Percentiles rank a stretch among this genome's conserved stretches.
Conservation (phyloP, 2,113 vertebrate genomes). For the Zosterops pallidus region DNA sequence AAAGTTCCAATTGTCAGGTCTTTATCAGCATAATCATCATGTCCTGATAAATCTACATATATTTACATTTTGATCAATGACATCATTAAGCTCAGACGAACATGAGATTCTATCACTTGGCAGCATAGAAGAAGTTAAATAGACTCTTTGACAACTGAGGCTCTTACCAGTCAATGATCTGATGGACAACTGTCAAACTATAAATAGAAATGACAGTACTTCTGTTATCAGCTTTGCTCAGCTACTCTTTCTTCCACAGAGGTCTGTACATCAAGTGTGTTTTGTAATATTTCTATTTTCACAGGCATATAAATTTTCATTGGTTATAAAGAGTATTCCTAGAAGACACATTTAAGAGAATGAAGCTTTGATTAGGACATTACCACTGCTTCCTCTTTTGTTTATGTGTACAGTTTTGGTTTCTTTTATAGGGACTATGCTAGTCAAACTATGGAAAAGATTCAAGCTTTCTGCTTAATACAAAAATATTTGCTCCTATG, state of each 20-base stretch:
- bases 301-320: neutral
- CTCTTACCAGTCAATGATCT: neutral
- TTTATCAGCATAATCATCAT: constrained; percentile 62
- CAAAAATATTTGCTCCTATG: neutral
- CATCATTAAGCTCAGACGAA: neutral
- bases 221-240: neutral
- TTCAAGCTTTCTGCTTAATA: neutral
- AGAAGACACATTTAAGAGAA: neutral
- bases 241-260: neutral
- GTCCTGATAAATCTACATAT: constrained; percentile 73
- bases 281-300: neutral
- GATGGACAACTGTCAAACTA: neutral
- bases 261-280: neutral
- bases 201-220: neutral
- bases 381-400: neutral
- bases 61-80: constrained; percentile 70
- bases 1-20: constrained; percentile 57
- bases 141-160: neutral
- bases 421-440: neutral
- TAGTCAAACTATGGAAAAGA: neutral
- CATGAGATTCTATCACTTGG: neutral
- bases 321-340: neutral
- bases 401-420: fast-evolving
- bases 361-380: neutral
- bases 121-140: neutral